These are phyloP conservation scores for Lepetodrilus schrolli DNA, from an alignment of 2,888 invertebrate genomes.

Conservation along the genomic window DNA sequence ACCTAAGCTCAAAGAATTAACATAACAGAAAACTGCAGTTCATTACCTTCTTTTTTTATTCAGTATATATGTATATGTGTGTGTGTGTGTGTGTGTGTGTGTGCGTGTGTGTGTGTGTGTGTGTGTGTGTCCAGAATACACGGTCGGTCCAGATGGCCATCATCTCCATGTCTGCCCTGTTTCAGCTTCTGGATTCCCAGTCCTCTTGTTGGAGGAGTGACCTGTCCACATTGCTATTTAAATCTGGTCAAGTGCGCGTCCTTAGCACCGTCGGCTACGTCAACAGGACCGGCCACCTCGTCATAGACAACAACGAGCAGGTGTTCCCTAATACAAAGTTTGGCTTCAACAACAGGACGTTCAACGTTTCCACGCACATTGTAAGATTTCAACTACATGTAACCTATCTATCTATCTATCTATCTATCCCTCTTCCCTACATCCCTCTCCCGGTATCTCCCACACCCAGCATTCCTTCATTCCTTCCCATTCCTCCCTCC, in stretches of 20 bases:
- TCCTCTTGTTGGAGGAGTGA: conserved; percentile 28
- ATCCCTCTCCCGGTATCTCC: no score
- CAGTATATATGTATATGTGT: not conserved
- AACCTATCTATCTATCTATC: no score
- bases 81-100: conserved; percentile 6
- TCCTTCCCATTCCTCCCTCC: no score
- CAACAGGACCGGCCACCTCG: conserved; percentile 38
- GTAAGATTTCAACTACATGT: conserved; percentile 34
- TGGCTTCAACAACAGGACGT: conserved; percentile 50
- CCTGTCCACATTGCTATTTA: conserved; percentile 33
- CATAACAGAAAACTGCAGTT: no score
- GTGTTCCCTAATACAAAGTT: conserved; percentile 52
- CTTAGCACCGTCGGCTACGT: conserved; percentile 40
- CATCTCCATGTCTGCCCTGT: no score
- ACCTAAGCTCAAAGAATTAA: no score
- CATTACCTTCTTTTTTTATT: not conserved
- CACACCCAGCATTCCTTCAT: no score
- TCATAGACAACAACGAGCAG: conserved; percentile 24
- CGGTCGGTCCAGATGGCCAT: no score
- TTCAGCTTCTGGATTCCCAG: conserved; percentile 7
- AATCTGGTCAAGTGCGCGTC: conserved; percentile 23
- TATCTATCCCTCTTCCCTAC: no score
- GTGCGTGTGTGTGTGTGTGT: not conserved
- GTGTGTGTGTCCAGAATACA: no score
- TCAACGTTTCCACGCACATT: conserved; percentile 45